Percentiles rank a stretch among this genome's conserved stretches.
Evolutionary conservation across 2,113 vertebrate genomes (phyloP).

Genomic region (Prochilodus magdalenae): DNA sequence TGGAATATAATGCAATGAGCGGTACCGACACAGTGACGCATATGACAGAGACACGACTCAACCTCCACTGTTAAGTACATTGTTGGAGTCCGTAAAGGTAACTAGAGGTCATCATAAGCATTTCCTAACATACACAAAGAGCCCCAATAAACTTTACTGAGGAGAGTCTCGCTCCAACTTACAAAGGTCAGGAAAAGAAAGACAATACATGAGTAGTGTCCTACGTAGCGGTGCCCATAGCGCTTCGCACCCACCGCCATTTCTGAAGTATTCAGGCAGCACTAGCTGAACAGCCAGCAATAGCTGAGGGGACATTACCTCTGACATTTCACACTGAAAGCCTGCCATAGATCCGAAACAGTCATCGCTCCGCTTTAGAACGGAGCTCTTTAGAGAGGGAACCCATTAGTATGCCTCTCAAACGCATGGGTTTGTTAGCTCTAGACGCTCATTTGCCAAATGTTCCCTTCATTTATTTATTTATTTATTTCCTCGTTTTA

Average conservation of each 20-base stretch:
- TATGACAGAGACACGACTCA: too few relatives aligned
- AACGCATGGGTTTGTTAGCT: too few relatives aligned
- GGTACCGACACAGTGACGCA: too few relatives aligned
- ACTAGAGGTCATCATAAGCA: too few relatives aligned
- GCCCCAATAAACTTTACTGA: too few relatives aligned
- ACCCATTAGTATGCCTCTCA: not conserved
- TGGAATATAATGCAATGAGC: too few relatives aligned
- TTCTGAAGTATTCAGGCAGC: constrained; percentile 44
- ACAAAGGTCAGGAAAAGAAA: not conserved
- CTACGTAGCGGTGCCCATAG: constrained; percentile 19
- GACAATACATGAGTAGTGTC: constrained; percentile 8
- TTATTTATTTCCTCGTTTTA: not conserved
- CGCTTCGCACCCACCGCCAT: constrained; percentile 49
- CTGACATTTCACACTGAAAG: constrained; percentile 56
- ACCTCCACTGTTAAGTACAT: too few relatives aligned
- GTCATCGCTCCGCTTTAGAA: constrained; percentile 9
- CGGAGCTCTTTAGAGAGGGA: constrained; percentile 29
- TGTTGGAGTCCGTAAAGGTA: too few relatives aligned
- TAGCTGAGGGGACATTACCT: constrained; percentile 37
- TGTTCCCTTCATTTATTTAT: not conserved
- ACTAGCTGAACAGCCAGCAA: too few relatives aligned
- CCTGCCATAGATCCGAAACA: constrained; percentile 34
- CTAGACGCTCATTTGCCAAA: not conserved
- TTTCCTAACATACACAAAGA: not conserved
- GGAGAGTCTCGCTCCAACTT: too few relatives aligned